These are phyloP conservation scores for Mythimna loreyi DNA, from an alignment of 2,888 invertebrate species.

Conservation along the genomic window DNA sequence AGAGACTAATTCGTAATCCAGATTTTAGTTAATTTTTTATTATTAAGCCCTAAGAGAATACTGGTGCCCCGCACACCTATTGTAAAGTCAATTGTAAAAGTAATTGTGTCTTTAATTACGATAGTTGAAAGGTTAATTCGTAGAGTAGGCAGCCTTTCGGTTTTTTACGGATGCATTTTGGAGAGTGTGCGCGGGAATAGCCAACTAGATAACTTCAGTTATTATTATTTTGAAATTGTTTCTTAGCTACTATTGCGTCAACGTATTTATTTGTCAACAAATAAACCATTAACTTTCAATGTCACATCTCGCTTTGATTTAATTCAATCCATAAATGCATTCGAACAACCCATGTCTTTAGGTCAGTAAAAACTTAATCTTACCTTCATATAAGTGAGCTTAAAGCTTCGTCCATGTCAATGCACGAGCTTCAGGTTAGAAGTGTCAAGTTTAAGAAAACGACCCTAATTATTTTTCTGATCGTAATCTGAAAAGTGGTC, in stretches of 20 bases:
- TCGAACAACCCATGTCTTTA: neutral
- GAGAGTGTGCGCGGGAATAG: too few relatives aligned
- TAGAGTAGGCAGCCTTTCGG: too few relatives aligned
- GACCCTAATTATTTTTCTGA: constrained; percentile 56
- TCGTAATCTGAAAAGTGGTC: constrained; percentile 58
- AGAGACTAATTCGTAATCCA: too few relatives aligned
- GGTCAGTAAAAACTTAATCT: constrained; percentile 16
- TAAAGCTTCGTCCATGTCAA: constrained; percentile 19
- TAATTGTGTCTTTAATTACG: too few relatives aligned
- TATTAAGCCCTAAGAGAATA: too few relatives aligned
- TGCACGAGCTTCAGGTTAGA: constrained; percentile 26
- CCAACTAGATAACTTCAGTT: neutral
- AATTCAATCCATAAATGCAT: constrained; percentile 1
- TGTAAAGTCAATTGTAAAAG: too few relatives aligned
- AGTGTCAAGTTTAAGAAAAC: constrained; percentile 55
- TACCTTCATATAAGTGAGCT: constrained; percentile 9
- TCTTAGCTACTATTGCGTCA: neutral
- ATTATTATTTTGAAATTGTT: neutral
- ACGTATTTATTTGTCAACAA: neutral
- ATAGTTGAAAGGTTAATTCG: too few relatives aligned
- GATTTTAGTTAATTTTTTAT: too few relatives aligned
- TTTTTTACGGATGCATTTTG: too few relatives aligned
- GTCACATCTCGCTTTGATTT: neutral
- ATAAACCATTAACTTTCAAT: neutral
- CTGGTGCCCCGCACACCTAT: too few relatives aligned